A percentile compares a stretch with the other conserved stretches of the same genome.
Conservation (phyloP, 2,113 vertebrate genomes). For the Gila orcuttii region DNA sequence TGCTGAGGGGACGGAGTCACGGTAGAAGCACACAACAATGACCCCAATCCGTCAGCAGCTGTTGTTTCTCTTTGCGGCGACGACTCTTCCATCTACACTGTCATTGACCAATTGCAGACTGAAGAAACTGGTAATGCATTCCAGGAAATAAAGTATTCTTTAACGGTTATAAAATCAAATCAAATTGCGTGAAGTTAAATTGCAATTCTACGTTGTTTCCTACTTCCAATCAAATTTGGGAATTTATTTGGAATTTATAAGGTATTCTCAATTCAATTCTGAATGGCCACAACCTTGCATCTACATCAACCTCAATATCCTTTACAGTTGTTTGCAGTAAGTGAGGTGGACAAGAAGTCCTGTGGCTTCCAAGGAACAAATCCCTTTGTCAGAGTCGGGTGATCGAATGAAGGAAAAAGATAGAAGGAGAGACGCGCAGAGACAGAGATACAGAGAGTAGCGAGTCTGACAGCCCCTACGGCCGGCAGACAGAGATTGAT, state of each 20-base stretch:
- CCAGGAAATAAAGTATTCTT: background rate
- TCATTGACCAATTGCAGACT: conserved; percentile 8
- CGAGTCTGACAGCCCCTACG: conserved; percentile 38
- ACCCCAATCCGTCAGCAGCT: conserved; percentile 78
- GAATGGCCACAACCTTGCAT: background rate
- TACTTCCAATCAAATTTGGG: background rate
- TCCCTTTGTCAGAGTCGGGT: conserved; percentile 41
- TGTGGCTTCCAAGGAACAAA: conserved; percentile 53
- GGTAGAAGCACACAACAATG: conserved; percentile 67
- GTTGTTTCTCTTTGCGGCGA: conserved; percentile 67
- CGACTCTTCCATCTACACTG: conserved; percentile 35
- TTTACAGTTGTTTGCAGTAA: conserved; percentile 66
- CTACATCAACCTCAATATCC: conserved; percentile 73
- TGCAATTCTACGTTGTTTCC: background rate
- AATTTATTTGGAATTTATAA: background rate
- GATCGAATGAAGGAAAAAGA: conserved; percentile 32
- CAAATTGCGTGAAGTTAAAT: background rate
- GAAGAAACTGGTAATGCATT: background rate
- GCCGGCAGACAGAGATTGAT: conserved; percentile 67
- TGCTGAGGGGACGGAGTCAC: conserved; percentile 66
- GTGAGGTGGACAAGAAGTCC: conserved; percentile 59
- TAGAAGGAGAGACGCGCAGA: conserved; percentile 31
- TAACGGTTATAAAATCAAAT: background rate
- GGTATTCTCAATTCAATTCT: background rate
- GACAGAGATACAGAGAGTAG: conserved; percentile 33